Evolutionary conservation across 2,888 invertebrate genomes (phyloP), one percentile per base, ranked within the genome.

Genomic region (Epistrophe eligans): DNA sequence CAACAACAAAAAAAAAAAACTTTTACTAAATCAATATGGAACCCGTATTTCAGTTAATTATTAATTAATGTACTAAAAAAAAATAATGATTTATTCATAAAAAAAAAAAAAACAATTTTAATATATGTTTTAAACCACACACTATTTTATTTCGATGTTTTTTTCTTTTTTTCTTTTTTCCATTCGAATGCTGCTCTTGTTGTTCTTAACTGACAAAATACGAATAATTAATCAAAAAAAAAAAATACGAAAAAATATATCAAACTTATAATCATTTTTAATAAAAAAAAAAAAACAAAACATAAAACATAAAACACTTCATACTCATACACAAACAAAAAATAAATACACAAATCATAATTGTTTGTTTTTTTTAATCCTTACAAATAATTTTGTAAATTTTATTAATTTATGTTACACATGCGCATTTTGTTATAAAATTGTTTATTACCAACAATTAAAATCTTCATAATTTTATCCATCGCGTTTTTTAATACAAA

Each of bases 161-260:
- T 84, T 88, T 89, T 89, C 88, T 89, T 89, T 89, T 89, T 89
- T 88, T 89, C 88, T 89, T 89, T 89, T 89, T 89, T 89, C 83
- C 88, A 89, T 89, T 89, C 88, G 88, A 89, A 89, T 89, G 89
- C 89, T 89, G 89, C 89, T 89, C 89, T 89, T 89, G 84, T 87
- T 87, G 83, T 88, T 84, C 88, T 84, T 88, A 88, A 88, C 88
- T 84, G 88, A 88, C 80, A 74, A 76, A 84, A 79, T 80, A 84
- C 73, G 62, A 67, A 84, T 79, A 74, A 83, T 67, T 38, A 88
- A 89, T 71, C 77, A 71, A 85, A 58, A 70, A 89, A 84, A 24
- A 76, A 71, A 89, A 74, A 74, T 40, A 62, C 66, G 57, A 67
- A 77, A 79, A 60, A 40, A 79, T 62, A 82, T 60, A 82, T 71